A percentile compares a stretch with the other conserved stretches of the same genome.
These are phyloP conservation scores for Pseudorhiza aurosa DNA, from an alignment of 30 jellyfish, hydroid and myxozoan genomes.

Conservation along the genomic window DNA sequence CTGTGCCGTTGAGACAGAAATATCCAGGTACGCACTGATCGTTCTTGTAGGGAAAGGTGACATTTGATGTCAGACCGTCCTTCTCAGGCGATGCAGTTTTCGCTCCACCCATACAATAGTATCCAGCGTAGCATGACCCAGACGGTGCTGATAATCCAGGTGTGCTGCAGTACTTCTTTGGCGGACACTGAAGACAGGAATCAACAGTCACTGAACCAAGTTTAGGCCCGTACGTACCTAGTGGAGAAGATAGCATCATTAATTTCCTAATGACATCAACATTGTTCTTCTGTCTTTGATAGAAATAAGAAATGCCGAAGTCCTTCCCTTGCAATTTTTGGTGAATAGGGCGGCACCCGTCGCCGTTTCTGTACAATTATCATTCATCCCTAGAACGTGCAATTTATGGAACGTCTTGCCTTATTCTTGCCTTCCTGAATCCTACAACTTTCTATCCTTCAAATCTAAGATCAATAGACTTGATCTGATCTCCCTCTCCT, in stretches of 20 bases:
- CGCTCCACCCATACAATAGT: conserved; percentile 86
- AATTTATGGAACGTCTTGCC: too few species aligned
- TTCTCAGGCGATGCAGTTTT: conserved; percentile 82
- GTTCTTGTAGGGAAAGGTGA: conserved; percentile 83
- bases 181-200: conserved; percentile 78
- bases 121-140: conserved; percentile 94
- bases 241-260: neutral
- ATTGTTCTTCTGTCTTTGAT: too few species aligned
- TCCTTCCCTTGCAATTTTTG: too few species aligned
- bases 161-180: conserved; percentile 70
- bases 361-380: too few species aligned
- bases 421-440: too few species aligned
- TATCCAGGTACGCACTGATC: conserved; percentile 94
- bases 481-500: too few species aligned
- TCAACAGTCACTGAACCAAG: conserved; percentile 25
- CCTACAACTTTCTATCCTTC: too few species aligned
- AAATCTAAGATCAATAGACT: too few species aligned
- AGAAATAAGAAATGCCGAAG: too few species aligned
- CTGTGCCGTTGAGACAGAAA: conserved; percentile 93
- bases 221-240: conserved; percentile 82
- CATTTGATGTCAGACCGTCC: conserved; percentile 54
- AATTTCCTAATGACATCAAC: too few species aligned
- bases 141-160: conserved; percentile 82
- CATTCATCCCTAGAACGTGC: too few species aligned
- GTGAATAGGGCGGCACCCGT: too few species aligned